Conservation (phyloP, 2,113 vertebrate species). For the Panthera tigris region DNA sequence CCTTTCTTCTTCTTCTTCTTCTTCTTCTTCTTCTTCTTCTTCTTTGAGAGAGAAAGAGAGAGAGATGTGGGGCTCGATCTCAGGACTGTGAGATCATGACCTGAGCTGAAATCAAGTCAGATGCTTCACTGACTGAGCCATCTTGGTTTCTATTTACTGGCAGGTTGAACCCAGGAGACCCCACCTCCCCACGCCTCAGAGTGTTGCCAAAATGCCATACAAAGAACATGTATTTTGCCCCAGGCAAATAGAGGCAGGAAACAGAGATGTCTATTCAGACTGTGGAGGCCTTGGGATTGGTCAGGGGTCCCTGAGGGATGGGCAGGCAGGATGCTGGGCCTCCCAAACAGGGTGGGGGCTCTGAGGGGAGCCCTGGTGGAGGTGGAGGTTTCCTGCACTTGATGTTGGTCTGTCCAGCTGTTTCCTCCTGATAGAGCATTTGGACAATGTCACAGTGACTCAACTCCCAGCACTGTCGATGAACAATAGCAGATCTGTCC, state of each 20-base stretch:
- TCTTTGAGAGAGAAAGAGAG: no score
- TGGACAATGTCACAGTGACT: constrained; percentile 69
- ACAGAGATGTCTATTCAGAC: background rate
- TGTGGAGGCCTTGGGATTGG: background rate
- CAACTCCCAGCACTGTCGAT: background rate
- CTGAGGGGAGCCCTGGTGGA: background rate
- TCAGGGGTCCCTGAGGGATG: background rate
- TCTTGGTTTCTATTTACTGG: background rate
- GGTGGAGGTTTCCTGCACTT: constrained; percentile 64
- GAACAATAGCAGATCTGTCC: constrained; percentile 40
- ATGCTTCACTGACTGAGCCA: no score
- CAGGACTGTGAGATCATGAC: no score
- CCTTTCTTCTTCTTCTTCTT: fast-evolving
- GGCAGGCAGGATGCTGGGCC: constrained; percentile 61
- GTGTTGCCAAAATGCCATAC: background rate
- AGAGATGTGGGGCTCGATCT: no score
- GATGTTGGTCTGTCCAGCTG: constrained; percentile 57
- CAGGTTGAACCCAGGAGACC: background rate
- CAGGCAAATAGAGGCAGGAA: background rate
- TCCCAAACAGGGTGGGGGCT: background rate
- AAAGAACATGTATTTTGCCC: background rate
- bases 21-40: no score
- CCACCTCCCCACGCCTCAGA: background rate
- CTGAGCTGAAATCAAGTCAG: no score
- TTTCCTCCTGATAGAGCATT: constrained; percentile 72